Evolutionary conservation across 37 sponge, comb jelly and placozoan species (phyloP).

Genomic region (Eunapius fragilis): DNA sequence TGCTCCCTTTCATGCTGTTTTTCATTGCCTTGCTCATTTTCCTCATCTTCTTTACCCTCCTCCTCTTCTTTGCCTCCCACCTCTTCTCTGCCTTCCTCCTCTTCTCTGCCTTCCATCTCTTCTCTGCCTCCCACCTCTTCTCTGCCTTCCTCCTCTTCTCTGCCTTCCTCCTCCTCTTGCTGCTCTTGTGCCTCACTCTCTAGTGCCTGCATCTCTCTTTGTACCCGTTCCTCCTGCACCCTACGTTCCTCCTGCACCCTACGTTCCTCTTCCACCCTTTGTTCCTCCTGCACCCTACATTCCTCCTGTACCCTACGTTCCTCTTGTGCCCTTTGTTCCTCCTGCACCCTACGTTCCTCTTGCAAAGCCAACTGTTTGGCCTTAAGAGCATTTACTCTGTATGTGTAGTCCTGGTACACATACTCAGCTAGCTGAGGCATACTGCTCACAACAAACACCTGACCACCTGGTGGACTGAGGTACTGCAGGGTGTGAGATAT

Average conservation of each 20-base stretch:
- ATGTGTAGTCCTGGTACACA: slow-evolving; percentile 76
- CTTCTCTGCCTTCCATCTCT: slow-evolving; percentile 9
- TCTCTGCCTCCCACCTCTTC: not conserved
- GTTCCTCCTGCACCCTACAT: not conserved
- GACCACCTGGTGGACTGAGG: not conserved
- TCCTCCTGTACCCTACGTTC: not conserved
- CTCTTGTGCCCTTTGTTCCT: too few species aligned
- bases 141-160: slow-evolving; percentile 17
- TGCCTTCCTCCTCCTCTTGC: slow-evolving; percentile 15
- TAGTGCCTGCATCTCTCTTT: not conserved
- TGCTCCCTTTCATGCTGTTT: too few species aligned
- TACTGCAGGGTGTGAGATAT: not conserved
- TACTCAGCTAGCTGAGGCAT: slow-evolving; percentile 83
- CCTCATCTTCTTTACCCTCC: too few species aligned
- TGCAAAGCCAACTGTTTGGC: not conserved
- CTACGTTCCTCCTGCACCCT: not conserved
- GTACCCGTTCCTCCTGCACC: not conserved
- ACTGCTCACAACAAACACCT: slow-evolving; percentile 55
- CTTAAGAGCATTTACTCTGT: slow-evolving; percentile 50
- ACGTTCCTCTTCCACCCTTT: slow-evolving; percentile 1
- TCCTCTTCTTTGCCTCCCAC: not conserved
- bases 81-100: not conserved
- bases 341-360: not conserved
- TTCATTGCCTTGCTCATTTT: not conserved
- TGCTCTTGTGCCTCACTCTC: slow-evolving; percentile 10